Base-by-base conservation (phyloP, 1,140 invertebrate genomes). In the Drosophila orena region DNA sequence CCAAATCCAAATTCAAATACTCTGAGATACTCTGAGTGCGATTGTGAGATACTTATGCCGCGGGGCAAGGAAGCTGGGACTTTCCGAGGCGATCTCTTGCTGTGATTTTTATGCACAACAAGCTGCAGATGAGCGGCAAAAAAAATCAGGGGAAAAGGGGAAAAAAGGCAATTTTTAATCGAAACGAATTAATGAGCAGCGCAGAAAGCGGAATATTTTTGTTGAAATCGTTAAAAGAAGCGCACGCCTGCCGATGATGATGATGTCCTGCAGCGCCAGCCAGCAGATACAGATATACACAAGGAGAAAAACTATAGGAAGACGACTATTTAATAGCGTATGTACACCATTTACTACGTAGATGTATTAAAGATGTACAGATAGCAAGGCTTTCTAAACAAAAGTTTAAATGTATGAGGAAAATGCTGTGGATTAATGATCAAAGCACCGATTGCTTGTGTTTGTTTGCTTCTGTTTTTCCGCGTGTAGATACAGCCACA, bases 81-180 rank as follows among this genome's bases (percentile, higher is more conserved):
- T 57, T 20, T 60, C 20, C 54, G 20, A 38, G 3, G 71, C 34
- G 68, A 72, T 62, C 57, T 65, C 84, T 85, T 78, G 84, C 84
- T 89, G 84, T 84, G 84, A 89, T 90, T 89, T 89, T 89, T 89
- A 89, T 89, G 84, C 84, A 89, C 73, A 89, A 89, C 84, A 89
- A 80, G 84, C 73, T 56, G 74, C 75, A 61, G 68, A 78, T 90
- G 84, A 72, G 55, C 79, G 84, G 64, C 74, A 78, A 81, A 78
- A 76, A 65, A 69, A 81, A 69, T 22, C 37, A 54, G 34, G 17
- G 17, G 3, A 47, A 46, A 62, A 46, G 49, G 43, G 44, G 43
- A 56, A 72, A 73, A 73, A 84, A 77, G 57, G 66, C 75, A 86
- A 76, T 88, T 86, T 86, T 86, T 86, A 86, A 86, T 86, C 83